phyloP scores from a whole-genome alignment of 2,113 vertebrate genomes.

The Cathartes aura region DNA sequence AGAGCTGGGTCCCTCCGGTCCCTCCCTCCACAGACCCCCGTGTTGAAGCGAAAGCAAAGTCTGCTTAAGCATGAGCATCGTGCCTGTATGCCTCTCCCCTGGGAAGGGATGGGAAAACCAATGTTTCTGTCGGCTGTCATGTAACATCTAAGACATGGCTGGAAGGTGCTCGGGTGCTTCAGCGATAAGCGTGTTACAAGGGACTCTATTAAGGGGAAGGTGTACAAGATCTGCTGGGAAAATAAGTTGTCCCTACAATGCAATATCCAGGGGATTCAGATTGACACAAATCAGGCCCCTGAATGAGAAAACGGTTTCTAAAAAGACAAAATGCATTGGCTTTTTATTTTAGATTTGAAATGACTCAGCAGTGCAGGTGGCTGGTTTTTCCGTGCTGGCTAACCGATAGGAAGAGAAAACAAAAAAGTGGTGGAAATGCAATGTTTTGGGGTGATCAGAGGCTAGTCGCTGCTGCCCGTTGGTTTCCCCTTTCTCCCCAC shows the following conservation, averaged over 20 bases:
- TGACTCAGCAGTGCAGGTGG: not conserved
- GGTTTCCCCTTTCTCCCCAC: not conserved
- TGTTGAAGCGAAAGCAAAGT: not conserved
- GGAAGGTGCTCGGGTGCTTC: not conserved
- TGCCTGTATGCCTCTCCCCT: accelerated
- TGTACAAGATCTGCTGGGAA: not conserved
- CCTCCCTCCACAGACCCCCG: accelerated
- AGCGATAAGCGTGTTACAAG: accelerated
- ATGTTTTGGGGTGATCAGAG: not conserved
- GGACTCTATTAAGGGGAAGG: not conserved
- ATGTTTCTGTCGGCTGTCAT: accelerated
- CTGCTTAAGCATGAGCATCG: accelerated
- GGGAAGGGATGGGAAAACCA: not conserved
- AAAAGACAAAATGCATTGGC: not conserved
- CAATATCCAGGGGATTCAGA: not conserved
- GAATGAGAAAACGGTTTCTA: not conserved
- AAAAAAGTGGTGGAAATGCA: not conserved
- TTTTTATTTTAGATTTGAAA: not conserved
- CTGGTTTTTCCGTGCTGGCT: not conserved
- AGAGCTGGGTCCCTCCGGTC: not conserved
- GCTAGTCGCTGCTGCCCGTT: not conserved
- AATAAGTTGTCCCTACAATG: not conserved
- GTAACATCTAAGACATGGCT: accelerated
- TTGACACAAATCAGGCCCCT: not conserved
- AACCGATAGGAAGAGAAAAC: not conserved